These are phyloP conservation scores for Eleginops maclovinus DNA, from an alignment of 2,113 vertebrate species.

Conservation along the genomic window DNA sequence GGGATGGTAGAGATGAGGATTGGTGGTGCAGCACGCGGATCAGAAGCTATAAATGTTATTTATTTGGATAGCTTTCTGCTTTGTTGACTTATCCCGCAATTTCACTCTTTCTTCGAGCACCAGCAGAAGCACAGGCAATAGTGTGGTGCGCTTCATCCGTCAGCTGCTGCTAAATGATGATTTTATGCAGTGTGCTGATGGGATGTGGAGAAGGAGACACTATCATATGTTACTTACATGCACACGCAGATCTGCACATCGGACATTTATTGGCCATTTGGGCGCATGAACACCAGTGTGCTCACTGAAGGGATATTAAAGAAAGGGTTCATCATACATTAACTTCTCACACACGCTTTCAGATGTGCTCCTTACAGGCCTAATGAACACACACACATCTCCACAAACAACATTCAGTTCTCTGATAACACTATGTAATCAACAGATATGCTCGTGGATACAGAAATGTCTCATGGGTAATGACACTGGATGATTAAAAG, in stretches of 20 bases:
- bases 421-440: constrained; percentile 8
- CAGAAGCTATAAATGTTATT: constrained; percentile 46
- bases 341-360: constrained; percentile 12
- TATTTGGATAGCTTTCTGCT: constrained; percentile 55
- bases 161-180: constrained; percentile 58
- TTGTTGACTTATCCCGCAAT: constrained; percentile 42
- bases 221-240: constrained; percentile 62
- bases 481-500: constrained; percentile 4
- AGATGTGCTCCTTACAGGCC: constrained; percentile 11
- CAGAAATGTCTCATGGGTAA: neutral
- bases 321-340: constrained; percentile 33
- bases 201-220: constrained; percentile 68
- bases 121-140: constrained; percentile 23
- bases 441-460: neutral
- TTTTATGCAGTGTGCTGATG: constrained; percentile 75
- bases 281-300: constrained; percentile 35
- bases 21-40: constrained; percentile 18
- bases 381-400: constrained; percentile 20
- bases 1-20: constrained; percentile 15
- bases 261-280: constrained; percentile 56
- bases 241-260: constrained; percentile 52
- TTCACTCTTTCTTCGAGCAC: constrained; percentile 33
- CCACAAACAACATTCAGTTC: constrained; percentile 18
- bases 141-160: constrained; percentile 40
- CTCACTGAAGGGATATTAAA: constrained; percentile 39